Evolutionary conservation across 2,888 invertebrate genomes (phyloP).

Genomic region (Ganaspis brasiliensis): DNA sequence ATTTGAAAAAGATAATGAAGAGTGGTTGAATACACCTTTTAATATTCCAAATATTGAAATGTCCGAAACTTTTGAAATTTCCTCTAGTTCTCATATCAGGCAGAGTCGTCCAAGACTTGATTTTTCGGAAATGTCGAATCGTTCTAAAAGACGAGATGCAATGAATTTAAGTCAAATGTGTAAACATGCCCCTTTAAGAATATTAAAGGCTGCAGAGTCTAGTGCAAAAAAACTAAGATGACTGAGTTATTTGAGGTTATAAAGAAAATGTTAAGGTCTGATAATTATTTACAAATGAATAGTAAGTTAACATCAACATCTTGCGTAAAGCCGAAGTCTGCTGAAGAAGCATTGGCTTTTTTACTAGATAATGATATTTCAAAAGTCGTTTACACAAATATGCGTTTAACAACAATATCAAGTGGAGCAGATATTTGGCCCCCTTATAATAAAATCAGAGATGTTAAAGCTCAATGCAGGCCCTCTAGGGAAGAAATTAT

Average conservation of each 20-base stretch:
- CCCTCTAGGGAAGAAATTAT: constrained; percentile 42
- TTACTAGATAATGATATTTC: constrained; percentile 37
- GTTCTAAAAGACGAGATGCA: too few species aligned
- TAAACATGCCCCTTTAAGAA: too few species aligned
- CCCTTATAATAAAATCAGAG: constrained; percentile 43
- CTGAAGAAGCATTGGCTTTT: constrained; percentile 46
- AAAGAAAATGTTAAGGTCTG: neutral
- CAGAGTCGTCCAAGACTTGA: neutral
- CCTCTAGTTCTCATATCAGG: neutral
- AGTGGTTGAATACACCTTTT: constrained; percentile 2
- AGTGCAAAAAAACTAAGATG: constrained; percentile 2
- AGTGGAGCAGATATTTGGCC: constrained; percentile 46
- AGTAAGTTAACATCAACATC: neutral
- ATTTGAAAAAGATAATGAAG: too few species aligned
- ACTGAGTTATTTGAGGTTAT: neutral
- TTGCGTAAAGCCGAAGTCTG: constrained; percentile 37
- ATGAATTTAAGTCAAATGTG: too few species aligned
- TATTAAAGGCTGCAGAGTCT: neutral
- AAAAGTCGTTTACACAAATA: constrained; percentile 40
- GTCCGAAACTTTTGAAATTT: neutral
- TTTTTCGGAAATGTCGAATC: neutral
- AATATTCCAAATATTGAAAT: constrained; percentile 14
- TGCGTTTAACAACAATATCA: constrained; percentile 37
- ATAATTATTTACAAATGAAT: neutral
- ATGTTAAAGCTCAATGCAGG: constrained; percentile 37